Percentiles rank a stretch among this genome's conserved stretches.
These are phyloP conservation scores for Atlantisia rogersi DNA, from an alignment of 2,113 vertebrate genomes.

Conservation along the genomic window DNA sequence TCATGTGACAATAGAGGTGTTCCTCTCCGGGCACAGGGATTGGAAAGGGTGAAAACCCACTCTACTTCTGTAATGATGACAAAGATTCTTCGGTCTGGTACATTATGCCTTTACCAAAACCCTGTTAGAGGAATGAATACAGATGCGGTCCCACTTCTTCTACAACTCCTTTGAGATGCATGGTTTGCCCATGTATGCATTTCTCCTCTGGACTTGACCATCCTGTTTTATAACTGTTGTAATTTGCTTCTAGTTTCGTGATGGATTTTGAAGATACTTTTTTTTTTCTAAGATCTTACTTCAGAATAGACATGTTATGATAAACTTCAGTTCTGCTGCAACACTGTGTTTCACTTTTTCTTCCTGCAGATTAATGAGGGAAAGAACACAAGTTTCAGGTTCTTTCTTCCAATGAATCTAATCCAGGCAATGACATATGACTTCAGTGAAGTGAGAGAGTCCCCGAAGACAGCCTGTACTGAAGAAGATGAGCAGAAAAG, in stretches of 20 bases:
- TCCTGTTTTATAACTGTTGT: background rate
- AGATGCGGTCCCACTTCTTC: background rate
- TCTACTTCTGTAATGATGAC: background rate
- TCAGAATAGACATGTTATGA: background rate
- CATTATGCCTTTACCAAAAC: background rate
- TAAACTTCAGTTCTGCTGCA: background rate
- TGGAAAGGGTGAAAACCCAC: rapidly evolving
- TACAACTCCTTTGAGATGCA: background rate
- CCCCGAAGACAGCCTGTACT: background rate
- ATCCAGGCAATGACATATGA: background rate
- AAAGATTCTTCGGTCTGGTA: background rate
- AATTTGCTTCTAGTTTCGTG: background rate
- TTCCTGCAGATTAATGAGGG: background rate
- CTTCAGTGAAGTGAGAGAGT: background rate
- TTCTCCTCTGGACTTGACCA: background rate
- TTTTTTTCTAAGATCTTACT: background rate
- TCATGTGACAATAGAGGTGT: background rate
- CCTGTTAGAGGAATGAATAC: background rate
- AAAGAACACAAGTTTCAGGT: background rate
- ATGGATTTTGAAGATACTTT: background rate
- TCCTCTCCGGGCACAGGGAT: background rate
- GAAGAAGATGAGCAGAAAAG: background rate
- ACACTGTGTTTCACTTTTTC: background rate
- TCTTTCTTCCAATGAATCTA: background rate
- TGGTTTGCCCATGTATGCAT: background rate